Evolutionary conservation across 1,140 invertebrate genomes (phyloP).

Genomic region (Zaprionus capensis): DNA sequence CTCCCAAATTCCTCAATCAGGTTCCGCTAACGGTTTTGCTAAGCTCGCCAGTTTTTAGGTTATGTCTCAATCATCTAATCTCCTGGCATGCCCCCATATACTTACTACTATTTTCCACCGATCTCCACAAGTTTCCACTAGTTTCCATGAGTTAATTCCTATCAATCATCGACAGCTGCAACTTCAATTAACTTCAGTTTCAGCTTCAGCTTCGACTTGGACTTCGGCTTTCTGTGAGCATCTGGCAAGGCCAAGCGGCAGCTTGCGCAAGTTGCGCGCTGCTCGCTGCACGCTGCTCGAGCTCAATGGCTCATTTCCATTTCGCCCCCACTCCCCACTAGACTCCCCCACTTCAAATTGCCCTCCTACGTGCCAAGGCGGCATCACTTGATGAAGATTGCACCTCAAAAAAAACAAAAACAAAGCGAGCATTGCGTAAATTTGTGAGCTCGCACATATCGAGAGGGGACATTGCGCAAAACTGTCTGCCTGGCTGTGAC

Average conservation of each 20-base stretch:
- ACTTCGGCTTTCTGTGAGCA: slow-evolving; percentile 15
- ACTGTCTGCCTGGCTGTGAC: slow-evolving; percentile 7
- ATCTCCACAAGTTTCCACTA: background rate
- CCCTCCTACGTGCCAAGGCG: slow-evolving; percentile 65
- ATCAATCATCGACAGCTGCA: slow-evolving; percentile 23
- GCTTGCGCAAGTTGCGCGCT: slow-evolving; percentile 35
- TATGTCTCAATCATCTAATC: slow-evolving; percentile 4
- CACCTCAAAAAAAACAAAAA: slow-evolving; percentile 25
- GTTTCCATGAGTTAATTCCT: slow-evolving; percentile 6
- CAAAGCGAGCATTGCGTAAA: slow-evolving; percentile 57
- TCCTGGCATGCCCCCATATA: background rate
- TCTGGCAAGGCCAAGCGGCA: slow-evolving; percentile 35
- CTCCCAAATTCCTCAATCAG: background rate
- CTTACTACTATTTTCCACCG: background rate
- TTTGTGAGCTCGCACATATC: slow-evolving; percentile 45
- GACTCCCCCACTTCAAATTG: slow-evolving; percentile 24
- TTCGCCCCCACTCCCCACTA: slow-evolving; percentile 18
- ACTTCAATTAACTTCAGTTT: slow-evolving; percentile 9
- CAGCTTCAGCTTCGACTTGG: background rate
- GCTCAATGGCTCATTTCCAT: slow-evolving; percentile 37
- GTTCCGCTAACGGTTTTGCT: slow-evolving; percentile 3
- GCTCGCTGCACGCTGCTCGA: too few relatives aligned
- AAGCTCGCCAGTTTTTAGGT: background rate
- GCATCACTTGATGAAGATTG: slow-evolving; percentile 52
- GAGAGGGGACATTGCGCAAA: slow-evolving; percentile 37